A percentile compares a stretch with the other conserved stretches of the same genome.
Evolutionary conservation across 2,797 vertebrate species (phyloP).

Genomic region (Nasua narica): DNA sequence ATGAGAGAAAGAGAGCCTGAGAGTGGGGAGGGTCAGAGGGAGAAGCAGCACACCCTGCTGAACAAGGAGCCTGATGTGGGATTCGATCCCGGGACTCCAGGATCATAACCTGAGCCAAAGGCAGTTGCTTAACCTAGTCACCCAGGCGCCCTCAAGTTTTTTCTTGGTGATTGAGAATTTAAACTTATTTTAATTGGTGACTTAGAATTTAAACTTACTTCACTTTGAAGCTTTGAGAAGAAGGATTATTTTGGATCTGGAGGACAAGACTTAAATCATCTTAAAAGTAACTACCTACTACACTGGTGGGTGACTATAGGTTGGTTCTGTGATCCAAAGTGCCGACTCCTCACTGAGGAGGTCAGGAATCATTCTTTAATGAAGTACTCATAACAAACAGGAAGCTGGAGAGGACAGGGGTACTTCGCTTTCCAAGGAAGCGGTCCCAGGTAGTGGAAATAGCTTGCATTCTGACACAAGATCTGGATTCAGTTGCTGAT

Average conservation of each 20-base stretch:
- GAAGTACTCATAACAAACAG: background rate
- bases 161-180: background rate
- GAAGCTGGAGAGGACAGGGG: background rate
- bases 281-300: background rate
- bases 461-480: background rate
- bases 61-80: no score
- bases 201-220: background rate
- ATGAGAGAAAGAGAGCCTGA: no score
- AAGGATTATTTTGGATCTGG: background rate
- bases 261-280: background rate
- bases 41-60: no score
- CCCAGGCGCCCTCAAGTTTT: no score
- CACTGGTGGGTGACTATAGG: background rate
- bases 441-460: accelerated
- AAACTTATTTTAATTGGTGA: background rate
- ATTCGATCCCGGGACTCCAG: no score
- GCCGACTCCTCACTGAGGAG: background rate
- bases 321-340: background rate
- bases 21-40: no score
- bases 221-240: background rate
- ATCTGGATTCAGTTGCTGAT: background rate
- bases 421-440: background rate
- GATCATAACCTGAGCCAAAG: no score
- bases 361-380: background rate
- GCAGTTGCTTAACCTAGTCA: no score